A percentile compares a stretch with the other conserved stretches of the same genome.
These are phyloP conservation scores for Litocranius walleri DNA, from an alignment of 2,113 vertebrate species.

Conservation along the genomic window DNA sequence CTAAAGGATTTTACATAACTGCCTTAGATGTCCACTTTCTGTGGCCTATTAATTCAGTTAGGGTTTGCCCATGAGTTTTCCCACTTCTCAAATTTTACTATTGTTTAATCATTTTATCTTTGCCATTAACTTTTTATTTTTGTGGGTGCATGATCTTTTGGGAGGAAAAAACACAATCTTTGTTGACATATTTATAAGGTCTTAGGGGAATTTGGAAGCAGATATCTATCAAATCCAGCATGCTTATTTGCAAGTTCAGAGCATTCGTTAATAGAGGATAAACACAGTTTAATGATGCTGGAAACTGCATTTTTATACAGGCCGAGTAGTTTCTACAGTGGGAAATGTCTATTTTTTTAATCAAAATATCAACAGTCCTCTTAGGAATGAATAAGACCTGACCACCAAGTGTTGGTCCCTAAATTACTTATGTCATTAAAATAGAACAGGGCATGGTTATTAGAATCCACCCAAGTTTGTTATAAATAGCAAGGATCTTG, in stretches of 20 bases:
- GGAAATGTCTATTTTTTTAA: not conserved
- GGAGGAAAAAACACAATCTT: rapidly evolving
- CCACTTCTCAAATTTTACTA: not conserved
- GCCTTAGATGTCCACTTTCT: not conserved
- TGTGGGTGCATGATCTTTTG: not conserved
- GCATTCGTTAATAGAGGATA: not conserved
- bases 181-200: not conserved
- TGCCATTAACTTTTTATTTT: not conserved
- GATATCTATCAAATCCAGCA: not conserved
- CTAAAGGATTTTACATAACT: not conserved
- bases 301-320: not conserved
- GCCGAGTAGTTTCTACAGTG: not conserved
- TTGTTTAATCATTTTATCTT: not conserved
- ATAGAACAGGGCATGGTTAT: constrained; percentile 2
- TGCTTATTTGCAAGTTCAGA: not conserved
- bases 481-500: constrained; percentile 48
- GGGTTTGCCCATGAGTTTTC: not conserved
- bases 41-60: not conserved
- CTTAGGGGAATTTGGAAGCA: not conserved
- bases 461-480: not conserved
- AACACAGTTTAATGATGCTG: not conserved
- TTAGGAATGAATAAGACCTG: not conserved
- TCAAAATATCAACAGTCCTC: not conserved
- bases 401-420: not conserved
- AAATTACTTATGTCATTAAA: constrained; percentile 24